Conservation (phyloP, 2,113 vertebrate genomes). For the Corythoichthys intestinalis region DNA sequence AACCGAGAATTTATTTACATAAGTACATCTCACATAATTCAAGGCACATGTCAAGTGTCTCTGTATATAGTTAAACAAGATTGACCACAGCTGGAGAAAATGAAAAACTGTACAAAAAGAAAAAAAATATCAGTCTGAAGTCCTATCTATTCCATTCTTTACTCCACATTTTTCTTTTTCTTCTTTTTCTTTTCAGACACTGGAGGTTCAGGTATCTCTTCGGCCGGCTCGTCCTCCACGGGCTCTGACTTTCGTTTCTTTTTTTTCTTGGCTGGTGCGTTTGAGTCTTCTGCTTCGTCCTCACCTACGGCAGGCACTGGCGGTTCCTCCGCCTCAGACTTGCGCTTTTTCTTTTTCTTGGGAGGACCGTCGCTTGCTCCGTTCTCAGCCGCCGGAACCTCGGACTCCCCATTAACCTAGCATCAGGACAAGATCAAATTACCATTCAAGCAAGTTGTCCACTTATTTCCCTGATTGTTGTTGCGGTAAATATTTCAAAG, state of each 20-base stretch:
- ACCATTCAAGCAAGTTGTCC: background rate
- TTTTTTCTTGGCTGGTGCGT: constrained; percentile 69
- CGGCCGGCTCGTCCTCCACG: constrained; percentile 10
- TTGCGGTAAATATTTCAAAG: background rate
- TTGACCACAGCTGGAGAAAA: constrained; percentile 10
- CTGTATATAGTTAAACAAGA: background rate
- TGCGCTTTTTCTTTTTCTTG: constrained; percentile 74
- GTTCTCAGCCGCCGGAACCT: constrained; percentile 35
- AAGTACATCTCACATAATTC: constrained; percentile 8
- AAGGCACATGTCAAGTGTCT: constrained; percentile 51
- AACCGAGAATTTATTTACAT: constrained; percentile 48
- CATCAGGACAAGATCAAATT: no score
- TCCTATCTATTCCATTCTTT: background rate
- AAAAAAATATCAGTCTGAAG: constrained; percentile 7
- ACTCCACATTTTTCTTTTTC: constrained; percentile 54
- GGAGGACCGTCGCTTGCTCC: constrained; percentile 57
- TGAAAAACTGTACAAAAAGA: constrained; percentile 59
- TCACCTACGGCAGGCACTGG: background rate
- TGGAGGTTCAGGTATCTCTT: constrained; percentile 25
- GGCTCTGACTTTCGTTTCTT: constrained; percentile 59
- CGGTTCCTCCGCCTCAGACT: constrained; percentile 8
- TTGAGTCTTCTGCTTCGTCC: constrained; percentile 54
- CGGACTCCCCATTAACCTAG: constrained; percentile 39
- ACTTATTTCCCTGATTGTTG: background rate
- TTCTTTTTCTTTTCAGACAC: constrained; percentile 64